phyloP scores from a whole-genome alignment of 2,113 vertebrate genomes.

The Polyodon spathula region DNA sequence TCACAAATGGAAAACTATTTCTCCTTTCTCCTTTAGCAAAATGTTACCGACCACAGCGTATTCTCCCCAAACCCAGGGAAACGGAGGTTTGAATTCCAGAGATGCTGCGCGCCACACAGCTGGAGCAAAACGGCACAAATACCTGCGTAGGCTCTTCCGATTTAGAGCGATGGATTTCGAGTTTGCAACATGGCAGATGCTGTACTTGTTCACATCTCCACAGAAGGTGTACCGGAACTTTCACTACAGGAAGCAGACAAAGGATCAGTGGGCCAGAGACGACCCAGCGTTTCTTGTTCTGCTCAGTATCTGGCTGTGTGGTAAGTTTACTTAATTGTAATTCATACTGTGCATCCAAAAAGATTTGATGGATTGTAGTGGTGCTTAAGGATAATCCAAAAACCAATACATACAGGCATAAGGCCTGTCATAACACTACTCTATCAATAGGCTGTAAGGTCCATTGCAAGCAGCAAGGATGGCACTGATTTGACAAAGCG shows the following conservation, averaged over 20 bases:
- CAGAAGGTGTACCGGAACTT: constrained; percentile 97
- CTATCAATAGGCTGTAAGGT: too few species aligned
- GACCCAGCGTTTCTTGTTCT: constrained; percentile 91
- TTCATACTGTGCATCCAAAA: not conserved
- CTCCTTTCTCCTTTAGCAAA: constrained; percentile 29
- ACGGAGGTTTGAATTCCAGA: constrained; percentile 56
- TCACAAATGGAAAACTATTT: too few species aligned
- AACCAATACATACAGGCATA: too few species aligned
- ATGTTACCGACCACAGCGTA: constrained; percentile 81
- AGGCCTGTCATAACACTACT: too few species aligned
- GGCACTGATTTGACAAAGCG: too few species aligned
- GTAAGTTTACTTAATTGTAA: constrained; percentile 43
- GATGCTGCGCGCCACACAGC: constrained; percentile 86
- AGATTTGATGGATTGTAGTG: too few species aligned
- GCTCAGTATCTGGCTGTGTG: constrained; percentile 90
- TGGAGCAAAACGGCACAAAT: constrained; percentile 89
- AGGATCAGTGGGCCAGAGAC: constrained; percentile 96
- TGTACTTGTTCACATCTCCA: constrained; percentile 91
- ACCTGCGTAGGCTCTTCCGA: constrained; percentile 80
- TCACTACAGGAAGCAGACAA: constrained; percentile 96
- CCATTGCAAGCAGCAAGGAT: too few species aligned
- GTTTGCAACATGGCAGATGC: constrained; percentile 95
- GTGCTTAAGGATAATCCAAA: too few species aligned
- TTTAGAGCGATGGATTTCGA: constrained; percentile 95
- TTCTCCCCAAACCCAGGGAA: constrained; percentile 52